A percentile compares a stretch with the other conserved stretches of the same genome.
Conservation (phyloP, 2,113 vertebrate species). For the Nibea albiflora region DNA sequence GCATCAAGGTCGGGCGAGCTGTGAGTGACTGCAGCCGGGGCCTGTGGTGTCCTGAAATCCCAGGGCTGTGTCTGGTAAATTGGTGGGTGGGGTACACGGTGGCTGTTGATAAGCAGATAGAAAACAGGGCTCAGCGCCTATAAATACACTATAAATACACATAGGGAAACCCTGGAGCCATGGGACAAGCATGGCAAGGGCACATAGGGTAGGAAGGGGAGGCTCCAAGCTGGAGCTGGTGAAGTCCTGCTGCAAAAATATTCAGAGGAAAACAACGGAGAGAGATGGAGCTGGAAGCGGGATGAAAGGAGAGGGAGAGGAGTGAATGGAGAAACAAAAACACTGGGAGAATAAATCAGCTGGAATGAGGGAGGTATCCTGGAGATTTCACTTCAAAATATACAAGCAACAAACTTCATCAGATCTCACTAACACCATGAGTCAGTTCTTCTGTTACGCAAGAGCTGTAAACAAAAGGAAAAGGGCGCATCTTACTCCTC, state of each 20-base stretch:
- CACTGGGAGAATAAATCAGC: not conserved
- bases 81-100: constrained; percentile 77
- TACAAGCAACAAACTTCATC: constrained; percentile 12
- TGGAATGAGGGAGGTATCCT: constrained; percentile 2
- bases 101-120: constrained; percentile 79
- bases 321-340: constrained; percentile 10
- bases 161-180: constrained; percentile 64
- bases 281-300: constrained; percentile 1
- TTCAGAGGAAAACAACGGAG: constrained; percentile 3
- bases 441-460: constrained; percentile 38
- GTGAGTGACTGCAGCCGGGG: constrained; percentile 53
- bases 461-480: constrained; percentile 40
- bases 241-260: constrained; percentile 33
- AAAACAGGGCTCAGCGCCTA: constrained; percentile 68
- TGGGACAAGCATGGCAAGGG: constrained; percentile 18
- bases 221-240: constrained; percentile 19
- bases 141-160: constrained; percentile 78
- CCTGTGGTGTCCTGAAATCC: constrained; percentile 69
- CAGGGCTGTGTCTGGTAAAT: constrained; percentile 73
- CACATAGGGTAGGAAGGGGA: constrained; percentile 11
- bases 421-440: constrained; percentile 19
- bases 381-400: constrained; percentile 17
- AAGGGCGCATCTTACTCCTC: constrained; percentile 20
- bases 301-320: not conserved
- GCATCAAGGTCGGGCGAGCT: constrained; percentile 57